Evolutionary conservation across 2,888 invertebrate species (phyloP).

Genomic region (Fragum fragum): DNA sequence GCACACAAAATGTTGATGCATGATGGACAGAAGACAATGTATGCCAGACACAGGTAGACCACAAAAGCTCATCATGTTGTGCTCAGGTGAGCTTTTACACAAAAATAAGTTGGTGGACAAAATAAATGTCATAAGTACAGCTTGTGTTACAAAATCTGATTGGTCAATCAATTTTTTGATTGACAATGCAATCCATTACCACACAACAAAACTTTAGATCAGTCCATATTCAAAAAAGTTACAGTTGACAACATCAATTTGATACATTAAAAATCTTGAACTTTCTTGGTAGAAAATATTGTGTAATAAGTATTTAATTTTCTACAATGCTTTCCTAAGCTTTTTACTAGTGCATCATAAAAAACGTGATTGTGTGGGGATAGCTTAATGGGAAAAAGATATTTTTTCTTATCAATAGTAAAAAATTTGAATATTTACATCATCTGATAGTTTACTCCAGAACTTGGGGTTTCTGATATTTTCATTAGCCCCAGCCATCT

Average conservation of each 20-base stretch:
- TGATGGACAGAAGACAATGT: too few species aligned
- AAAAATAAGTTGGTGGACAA: too few species aligned
- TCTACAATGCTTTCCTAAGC: slow-evolving; percentile 2
- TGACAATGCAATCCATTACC: slow-evolving; percentile 14
- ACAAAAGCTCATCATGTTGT: too few species aligned
- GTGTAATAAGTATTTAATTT: not conserved
- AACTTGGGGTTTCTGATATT: not conserved
- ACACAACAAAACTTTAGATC: not conserved
- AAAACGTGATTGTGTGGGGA: not conserved
- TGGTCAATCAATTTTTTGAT: too few species aligned
- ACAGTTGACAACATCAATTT: not conserved
- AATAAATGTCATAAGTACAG: too few species aligned
- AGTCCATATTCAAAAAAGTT: not conserved
- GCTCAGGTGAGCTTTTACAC: too few species aligned
- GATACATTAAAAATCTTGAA: not conserved
- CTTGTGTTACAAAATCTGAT: too few species aligned
- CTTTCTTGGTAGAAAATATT: not conserved
- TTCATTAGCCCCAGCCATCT: not conserved
- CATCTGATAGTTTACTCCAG: not conserved
- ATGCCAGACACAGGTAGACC: too few species aligned
- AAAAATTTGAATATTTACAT: slow-evolving; percentile 1
- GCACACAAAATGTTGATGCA: too few species aligned
- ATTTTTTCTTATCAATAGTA: too few species aligned
- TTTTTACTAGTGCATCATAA: not conserved
- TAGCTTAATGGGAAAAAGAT: too few species aligned